Conservation (phyloP, 2,797 vertebrate genomes). For the Takifugu rubripes region DNA sequence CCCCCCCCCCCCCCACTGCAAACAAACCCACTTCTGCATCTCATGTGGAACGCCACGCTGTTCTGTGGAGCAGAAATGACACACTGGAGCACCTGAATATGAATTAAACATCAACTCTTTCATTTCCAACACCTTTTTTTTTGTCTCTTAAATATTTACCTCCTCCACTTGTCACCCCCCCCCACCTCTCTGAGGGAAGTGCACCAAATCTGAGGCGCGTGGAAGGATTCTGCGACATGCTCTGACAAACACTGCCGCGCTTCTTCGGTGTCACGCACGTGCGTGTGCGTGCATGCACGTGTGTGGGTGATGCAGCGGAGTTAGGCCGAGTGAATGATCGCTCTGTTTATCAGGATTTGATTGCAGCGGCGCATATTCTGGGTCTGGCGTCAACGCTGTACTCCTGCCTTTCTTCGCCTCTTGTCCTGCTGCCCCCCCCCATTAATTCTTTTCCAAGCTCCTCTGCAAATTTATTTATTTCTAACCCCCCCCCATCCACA, state of each 20-base stretch:
- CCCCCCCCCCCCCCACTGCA: neutral
- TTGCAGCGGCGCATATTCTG: constrained; percentile 65
- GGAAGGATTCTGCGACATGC: neutral
- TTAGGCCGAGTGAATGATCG: constrained; percentile 71
- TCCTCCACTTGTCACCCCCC: constrained; percentile 20
- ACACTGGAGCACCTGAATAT: constrained; percentile 13
- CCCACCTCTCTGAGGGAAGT: neutral
- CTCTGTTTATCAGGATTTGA: constrained; percentile 72
- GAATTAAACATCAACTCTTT: constrained; percentile 42
- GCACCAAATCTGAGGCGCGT: too few relatives aligned
- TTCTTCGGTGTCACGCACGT: constrained; percentile 24
- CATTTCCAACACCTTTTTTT: constrained; percentile 36
- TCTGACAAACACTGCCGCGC: constrained; percentile 7
- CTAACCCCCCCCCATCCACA: constrained; percentile 4
- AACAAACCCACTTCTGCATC: constrained; percentile 28
- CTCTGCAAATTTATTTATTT: constrained; percentile 44
- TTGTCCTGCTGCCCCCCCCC: constrained; percentile 22
- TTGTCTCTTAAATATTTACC: constrained; percentile 25
- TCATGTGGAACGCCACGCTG: constrained; percentile 22
- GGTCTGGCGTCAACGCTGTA: constrained; percentile 59
- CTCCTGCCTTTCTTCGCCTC: constrained; percentile 44
- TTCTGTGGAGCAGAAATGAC: constrained; percentile 1
- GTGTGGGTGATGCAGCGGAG: constrained; percentile 46
- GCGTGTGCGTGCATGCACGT: neutral
- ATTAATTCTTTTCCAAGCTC: constrained; percentile 41